These are phyloP conservation scores for Xestia sexstrigata DNA, from an alignment of 2,888 invertebrate species.

Conservation along the genomic window DNA sequence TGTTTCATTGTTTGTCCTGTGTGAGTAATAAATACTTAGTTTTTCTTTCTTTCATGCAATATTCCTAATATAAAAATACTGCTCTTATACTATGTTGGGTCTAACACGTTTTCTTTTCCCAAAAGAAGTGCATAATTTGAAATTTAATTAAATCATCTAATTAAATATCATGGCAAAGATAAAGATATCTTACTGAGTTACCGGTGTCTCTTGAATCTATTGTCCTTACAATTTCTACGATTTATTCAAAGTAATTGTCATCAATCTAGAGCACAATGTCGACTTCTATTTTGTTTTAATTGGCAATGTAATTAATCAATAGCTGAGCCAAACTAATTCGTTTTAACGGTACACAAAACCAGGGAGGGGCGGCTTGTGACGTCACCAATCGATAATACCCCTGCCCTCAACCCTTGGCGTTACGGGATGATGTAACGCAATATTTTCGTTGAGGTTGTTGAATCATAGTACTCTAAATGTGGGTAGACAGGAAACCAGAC, in stretches of 20 bases:
- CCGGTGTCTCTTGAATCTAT: neutral
- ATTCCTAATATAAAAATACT: neutral
- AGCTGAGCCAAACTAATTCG: slow-evolving; percentile 37
- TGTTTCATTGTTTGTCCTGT: neutral
- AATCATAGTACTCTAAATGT: slow-evolving; percentile 62
- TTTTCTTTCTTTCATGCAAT: neutral
- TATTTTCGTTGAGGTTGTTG: slow-evolving; percentile 66
- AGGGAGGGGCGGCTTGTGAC: slow-evolving; percentile 71
- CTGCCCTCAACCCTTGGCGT: slow-evolving; percentile 65
- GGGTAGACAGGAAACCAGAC: slow-evolving; percentile 63
- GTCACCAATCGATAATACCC: slow-evolving; percentile 76
- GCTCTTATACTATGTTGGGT: neutral
- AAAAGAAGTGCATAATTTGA: no score
- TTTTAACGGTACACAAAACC: slow-evolving; percentile 50
- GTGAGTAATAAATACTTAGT: neutral
- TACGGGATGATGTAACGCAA: slow-evolving; percentile 75
- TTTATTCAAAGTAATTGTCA: neutral
- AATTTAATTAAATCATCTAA: neutral
- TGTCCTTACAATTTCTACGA: neutral
- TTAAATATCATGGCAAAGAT: neutral
- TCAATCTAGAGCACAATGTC: slow-evolving; percentile 1
- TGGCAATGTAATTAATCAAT: slow-evolving; percentile 32
- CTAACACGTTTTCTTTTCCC: neutral
- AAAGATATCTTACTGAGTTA: neutral
- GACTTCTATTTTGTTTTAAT: slow-evolving; percentile 19